Percentiles rank a stretch among this genome's conserved stretches.
Conservation (phyloP, 2,113 vertebrate genomes). For the Erpornis zantholeuca region DNA sequence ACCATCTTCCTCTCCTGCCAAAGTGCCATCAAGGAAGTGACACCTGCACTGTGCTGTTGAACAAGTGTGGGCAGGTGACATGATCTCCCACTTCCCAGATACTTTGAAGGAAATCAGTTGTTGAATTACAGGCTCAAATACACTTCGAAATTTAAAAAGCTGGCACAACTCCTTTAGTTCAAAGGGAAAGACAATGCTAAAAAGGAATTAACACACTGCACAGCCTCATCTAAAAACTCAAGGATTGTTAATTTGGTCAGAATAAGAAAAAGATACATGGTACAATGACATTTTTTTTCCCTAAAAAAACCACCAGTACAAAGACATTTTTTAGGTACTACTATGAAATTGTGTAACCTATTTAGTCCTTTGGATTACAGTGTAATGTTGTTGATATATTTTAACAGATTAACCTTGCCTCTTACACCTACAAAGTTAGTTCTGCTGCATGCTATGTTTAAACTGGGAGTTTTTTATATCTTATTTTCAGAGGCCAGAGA, state of each 20-base stretch:
- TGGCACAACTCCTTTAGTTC: neutral
- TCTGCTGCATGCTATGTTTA: too few species aligned
- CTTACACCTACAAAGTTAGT: neutral
- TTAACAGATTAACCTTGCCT: neutral
- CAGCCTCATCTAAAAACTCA: neutral
- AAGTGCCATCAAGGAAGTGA: neutral
- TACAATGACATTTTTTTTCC: neutral
- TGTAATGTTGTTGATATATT: neutral
- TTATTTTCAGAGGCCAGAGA: neutral
- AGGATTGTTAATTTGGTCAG: neutral
- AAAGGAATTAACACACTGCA: neutral
- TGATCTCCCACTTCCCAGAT: neutral
- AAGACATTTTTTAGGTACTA: neutral
- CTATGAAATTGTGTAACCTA: neutral
- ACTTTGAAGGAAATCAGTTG: neutral
- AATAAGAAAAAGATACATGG: neutral
- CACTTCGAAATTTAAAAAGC: neutral
- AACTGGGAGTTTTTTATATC: too few species aligned
- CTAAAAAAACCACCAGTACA: fast-evolving
- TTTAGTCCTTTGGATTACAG: neutral
- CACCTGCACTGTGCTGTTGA: neutral
- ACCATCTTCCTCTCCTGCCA: neutral
- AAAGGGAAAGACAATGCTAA: neutral
- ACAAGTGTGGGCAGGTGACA: neutral
- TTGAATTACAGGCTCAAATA: neutral